Evolutionary conservation across 2,888 invertebrate species (phyloP), one percentile per base, ranked within the genome.

Genomic region (Cryptops parisi): DNA sequence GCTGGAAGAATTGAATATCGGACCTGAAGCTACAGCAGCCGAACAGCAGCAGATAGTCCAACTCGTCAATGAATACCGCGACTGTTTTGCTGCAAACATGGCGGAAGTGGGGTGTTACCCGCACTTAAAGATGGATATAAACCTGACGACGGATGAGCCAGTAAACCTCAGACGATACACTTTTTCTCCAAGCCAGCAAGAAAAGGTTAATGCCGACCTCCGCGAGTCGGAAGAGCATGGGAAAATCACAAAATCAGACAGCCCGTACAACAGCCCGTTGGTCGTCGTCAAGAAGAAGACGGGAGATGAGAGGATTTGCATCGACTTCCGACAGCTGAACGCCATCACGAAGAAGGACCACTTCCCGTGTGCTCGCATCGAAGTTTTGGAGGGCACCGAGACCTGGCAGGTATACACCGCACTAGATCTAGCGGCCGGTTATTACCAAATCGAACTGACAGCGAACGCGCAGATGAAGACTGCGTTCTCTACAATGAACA

Each of bases 401-500:
- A n/a, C n/a, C n/a, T n/a, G n/a, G n/a, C n/a, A n/a, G n/a, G n/a
- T n/a, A n/a, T n/a, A 15, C 38, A 38, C 15, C 12, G 12, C 12
- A 38, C 38, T n/a, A n/a, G n/a, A n/a, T n/a, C n/a, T n/a, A n/a
- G n/a, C n/a, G n/a, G n/a, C n/a, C 38, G 45, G 52, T 24, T 52
- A 52, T n/a, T 52, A 25, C 27, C 52, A 52, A 15, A 47, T 52
- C n/a, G 26, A 23, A 21, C 9, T 52, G 3, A 12, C 25, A 1
- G n/a, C 25, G 15, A 19, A 43, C 3, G 26, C 4, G 12, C 25
- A 52, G 15, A 1, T n/a, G 50, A 52, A 52, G 19, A 52, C 52
- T 2, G 52, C 52, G 12, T 47, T 52, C 47, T 17, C 47, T 12
- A 22, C 52, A 9, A 47, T 47, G 15, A 25, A 43, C 12, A 17